Evolutionary conservation across 37 sponge, comb jelly and placozoan genomes (phyloP), one percentile per base, ranked within the genome.

Genomic region (Tethya wilhelma): DNA sequence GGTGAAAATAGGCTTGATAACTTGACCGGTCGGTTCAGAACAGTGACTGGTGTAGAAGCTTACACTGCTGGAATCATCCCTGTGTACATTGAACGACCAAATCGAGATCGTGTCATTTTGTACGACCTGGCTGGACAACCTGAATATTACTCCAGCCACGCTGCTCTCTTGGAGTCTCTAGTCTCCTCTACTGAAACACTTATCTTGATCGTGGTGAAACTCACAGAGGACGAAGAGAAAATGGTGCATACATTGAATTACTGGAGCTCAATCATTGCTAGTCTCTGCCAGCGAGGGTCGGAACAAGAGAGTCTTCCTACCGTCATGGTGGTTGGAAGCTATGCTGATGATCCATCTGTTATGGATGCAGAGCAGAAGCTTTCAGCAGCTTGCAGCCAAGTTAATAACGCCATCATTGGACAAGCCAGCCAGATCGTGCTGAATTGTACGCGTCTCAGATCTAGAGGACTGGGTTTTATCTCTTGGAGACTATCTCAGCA

Each of bases 51-150:
- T 9, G 73, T 74, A 11, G 17, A 23, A 19, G 68, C 68, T 43
- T 25, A 29, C 25, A 83, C 84, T 4, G 84, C 84, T 58, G 84
- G 84, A 20, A 83, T 83, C 38, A 49, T 74, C 38, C 68, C 84
- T 6, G 9, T 26, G 42, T 20, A 58, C 28, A 14, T 66, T 34
- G 39, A 64, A 14, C 64, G 75, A 30, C 53, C 53, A 19, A 44
- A 74, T 3, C 45, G 38, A 32, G 84, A 75, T 20, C 56, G 59
- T 4, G 58, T 83, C 1, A 7, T 75, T 36, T 40, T 83, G n/a
- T 83, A 44, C 44, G 84, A 83, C 46, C 74, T 83, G 64, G 84
- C 84, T n/a, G 84, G 84, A 4, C 69, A 83, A 14, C 38, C 34
- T 29, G 82, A 82, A n/a, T 82, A 82, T 64, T 72, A 82, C 73